Evolutionary conservation across 2,113 vertebrate genomes (phyloP).

Genomic region (Oenanthe oenanthe): DNA sequence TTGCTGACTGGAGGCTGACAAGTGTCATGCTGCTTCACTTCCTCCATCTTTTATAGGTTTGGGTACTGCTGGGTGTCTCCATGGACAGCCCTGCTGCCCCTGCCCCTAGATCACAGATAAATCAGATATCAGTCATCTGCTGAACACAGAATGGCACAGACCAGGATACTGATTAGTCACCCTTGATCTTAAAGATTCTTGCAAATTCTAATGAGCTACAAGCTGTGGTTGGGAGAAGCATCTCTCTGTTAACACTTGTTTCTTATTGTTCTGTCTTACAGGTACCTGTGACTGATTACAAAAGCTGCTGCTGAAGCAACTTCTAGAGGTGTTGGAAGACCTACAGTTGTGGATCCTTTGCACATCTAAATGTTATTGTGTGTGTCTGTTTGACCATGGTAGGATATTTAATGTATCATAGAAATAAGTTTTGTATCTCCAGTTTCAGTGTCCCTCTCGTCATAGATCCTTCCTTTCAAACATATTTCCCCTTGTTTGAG

Average conservation of each 20-base stretch:
- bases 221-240: background rate
- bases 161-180: background rate
- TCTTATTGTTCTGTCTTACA: constrained; percentile 44
- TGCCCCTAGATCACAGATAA: background rate
- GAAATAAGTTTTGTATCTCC: background rate
- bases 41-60: background rate
- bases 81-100: background rate
- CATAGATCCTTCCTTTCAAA: background rate
- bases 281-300: background rate
- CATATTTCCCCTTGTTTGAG: background rate
- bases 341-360: background rate
- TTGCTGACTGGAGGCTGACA: background rate
- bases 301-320: background rate
- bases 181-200: background rate
- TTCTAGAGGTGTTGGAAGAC: background rate
- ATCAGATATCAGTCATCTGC: background rate
- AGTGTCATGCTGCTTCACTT: background rate
- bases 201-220: background rate
- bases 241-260: background rate
- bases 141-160: background rate
- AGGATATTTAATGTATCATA: constrained; percentile 3
- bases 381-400: constrained; percentile 36
- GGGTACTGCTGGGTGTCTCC: background rate
- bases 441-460: background rate
- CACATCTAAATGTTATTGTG: background rate